Evolutionary conservation across 2,888 invertebrate species (phyloP).

Genomic region (Acleris cristana): DNA sequence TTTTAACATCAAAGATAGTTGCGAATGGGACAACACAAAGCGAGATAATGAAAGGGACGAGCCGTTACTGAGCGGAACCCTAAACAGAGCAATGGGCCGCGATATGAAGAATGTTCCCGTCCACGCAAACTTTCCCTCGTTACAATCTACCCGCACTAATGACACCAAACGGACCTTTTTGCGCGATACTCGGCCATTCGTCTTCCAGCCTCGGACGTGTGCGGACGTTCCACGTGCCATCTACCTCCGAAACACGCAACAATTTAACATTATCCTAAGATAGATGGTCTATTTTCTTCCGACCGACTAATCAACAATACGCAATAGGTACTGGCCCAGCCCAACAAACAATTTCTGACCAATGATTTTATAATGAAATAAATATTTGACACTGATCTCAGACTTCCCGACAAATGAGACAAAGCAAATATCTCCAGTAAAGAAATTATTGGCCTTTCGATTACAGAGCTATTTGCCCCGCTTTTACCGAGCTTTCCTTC

Average conservation of each 20-base stretch:
- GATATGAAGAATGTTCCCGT: slow-evolving; percentile 72
- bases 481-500: slow-evolving; percentile 60
- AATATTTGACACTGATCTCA: slow-evolving; percentile 40
- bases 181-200: slow-evolving; percentile 71
- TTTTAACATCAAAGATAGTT: slow-evolving; percentile 70
- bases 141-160: slow-evolving; percentile 71
- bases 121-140: slow-evolving; percentile 66
- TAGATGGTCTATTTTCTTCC: slow-evolving; percentile 17
- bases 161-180: slow-evolving; percentile 74
- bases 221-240: slow-evolving; percentile 55
- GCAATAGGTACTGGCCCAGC: neutral
- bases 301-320: neutral
- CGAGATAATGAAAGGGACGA: slow-evolving; percentile 65
- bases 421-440: slow-evolving; percentile 49
- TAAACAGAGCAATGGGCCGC: slow-evolving; percentile 66
- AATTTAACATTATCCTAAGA: slow-evolving; percentile 48
- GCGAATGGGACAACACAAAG: slow-evolving; percentile 58
- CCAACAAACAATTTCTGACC: slow-evolving; percentile 26
- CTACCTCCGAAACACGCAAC: slow-evolving; percentile 52
- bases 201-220: slow-evolving; percentile 70
- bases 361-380: slow-evolving; percentile 37
- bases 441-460: slow-evolving; percentile 65
- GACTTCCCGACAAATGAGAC: slow-evolving; percentile 45
- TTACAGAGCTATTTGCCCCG: slow-evolving; percentile 60
- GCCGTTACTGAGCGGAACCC: slow-evolving; percentile 61